These are phyloP conservation scores for Sipha maydis DNA, from an alignment of 2,888 invertebrate species.

Conservation along the genomic window DNA sequence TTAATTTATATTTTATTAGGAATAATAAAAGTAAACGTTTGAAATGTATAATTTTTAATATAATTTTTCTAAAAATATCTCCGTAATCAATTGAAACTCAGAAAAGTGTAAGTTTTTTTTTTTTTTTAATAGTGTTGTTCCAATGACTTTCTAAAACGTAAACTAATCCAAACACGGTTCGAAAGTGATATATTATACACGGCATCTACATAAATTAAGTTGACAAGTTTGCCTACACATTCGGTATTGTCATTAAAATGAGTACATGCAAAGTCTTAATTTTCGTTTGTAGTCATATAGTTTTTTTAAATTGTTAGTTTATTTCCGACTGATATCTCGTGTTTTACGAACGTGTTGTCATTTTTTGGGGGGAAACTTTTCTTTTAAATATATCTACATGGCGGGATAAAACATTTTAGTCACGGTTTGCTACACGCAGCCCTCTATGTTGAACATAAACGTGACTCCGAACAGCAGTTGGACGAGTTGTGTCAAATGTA, in stretches of 20 bases:
- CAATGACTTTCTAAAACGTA: conserved; percentile 48
- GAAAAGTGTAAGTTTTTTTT: conserved; percentile 30
- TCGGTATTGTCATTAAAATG: conserved; percentile 49
- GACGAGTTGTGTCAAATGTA: conserved; percentile 21
- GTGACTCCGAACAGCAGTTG: conserved; percentile 48
- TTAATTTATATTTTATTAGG: not conserved
- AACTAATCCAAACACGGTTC: conserved; percentile 47
- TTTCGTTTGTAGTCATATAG: conserved; percentile 20
- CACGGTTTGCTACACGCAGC: conserved; percentile 53
- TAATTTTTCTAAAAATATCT: not conserved
- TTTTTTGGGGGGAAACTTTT: conserved; percentile 52
- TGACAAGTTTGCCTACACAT: conserved; percentile 55
- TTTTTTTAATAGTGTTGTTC: not conserved
- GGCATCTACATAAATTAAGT: conserved; percentile 49
- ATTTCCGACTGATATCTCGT: not conserved
- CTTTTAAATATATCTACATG: not conserved
- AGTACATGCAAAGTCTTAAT: conserved; percentile 37
- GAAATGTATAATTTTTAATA: not conserved
- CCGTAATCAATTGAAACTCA: not conserved
- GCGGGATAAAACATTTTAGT: conserved; percentile 14
- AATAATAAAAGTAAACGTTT: not conserved
- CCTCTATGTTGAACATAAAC: conserved; percentile 15
- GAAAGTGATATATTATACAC: conserved; percentile 55
- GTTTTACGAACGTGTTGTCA: not conserved
- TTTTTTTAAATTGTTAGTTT: not conserved